Base-by-base conservation (phyloP, 2,888 invertebrate species). In the Piscicola geometra region DNA sequence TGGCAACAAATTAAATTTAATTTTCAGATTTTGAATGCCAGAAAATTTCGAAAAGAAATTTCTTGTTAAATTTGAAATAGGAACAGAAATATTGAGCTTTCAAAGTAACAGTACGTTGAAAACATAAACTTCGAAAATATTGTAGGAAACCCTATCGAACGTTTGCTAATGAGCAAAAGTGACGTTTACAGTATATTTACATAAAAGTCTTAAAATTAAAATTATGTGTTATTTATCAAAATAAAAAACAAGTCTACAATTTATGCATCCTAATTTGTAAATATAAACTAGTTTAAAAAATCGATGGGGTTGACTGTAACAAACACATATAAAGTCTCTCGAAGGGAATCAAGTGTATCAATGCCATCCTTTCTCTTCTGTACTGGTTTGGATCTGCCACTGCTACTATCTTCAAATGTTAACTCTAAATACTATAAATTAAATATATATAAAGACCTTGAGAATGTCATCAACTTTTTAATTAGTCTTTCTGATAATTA, bases 311-410 rank as follows among this genome's bases (percentile, higher is more conserved):
- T 25, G n/a, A 30, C 32, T 25, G 35, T 33, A 70, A 30, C 73
- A 25, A 15, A 73, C 73, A 73, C 18, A 73, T 73, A 32, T 64
- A 73, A 18, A 73, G 60, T 52, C 33, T 73, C n/a, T 73, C 73
- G 25, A 73, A 73, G 18, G 73, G 73, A 33, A 73, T 56, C n/a
- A 73, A 56, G 52, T 73, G 73, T 18, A 73, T 18, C n/a, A 73
- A 64, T 25, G 73, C 73, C 73, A 73, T 32, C n/a, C 73, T 30
- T 36, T 73, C 73, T 33, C 73, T 28, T 35, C 73, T 60, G 64
- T 73, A 73, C 41, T 73, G 73, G 25, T 73, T 73, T 18, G 73
- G 73, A 64, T 73, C 73, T 35, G 73, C 73, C 35, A 73, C 73
- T 3, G 64, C 60, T 21, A 64, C 73, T 0, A 73, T 64, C 73